Percentiles rank a stretch among this genome's conserved stretches.
phyloP scores from a whole-genome alignment of 2,113 vertebrate genomes.

The Cyanocitta stelleri region DNA sequence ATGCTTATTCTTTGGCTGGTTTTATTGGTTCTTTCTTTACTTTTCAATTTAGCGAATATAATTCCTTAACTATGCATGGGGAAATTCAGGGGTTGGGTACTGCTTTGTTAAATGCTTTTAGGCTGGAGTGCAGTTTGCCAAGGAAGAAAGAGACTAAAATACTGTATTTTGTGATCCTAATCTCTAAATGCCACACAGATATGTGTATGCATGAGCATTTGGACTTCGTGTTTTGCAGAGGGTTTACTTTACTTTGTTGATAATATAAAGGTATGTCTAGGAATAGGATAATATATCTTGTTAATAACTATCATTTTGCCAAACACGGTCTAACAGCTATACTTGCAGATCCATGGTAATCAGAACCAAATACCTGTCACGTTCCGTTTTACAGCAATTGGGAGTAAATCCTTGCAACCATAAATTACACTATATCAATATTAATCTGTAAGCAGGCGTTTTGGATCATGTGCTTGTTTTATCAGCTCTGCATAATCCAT shows the following conservation, averaged over 20 bases:
- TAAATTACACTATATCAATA: slow-evolving; percentile 59
- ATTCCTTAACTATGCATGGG: not conserved
- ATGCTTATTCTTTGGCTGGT: not conserved
- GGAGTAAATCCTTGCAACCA: slow-evolving; percentile 41
- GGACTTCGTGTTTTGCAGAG: slow-evolving; percentile 24
- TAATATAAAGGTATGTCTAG: slow-evolving; percentile 48
- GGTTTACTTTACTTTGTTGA: slow-evolving; percentile 53
- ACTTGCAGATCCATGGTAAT: slow-evolving; percentile 55
- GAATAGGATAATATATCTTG: slow-evolving; percentile 32
- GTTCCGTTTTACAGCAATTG: slow-evolving; percentile 60
- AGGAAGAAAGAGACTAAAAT: not conserved
- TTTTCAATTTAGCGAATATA: not conserved
- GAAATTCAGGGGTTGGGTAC: not conserved
- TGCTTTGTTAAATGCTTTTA: not conserved
- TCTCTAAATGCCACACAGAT: slow-evolving; percentile 18
- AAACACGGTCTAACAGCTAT: not conserved
- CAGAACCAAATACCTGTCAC: slow-evolving; percentile 62
- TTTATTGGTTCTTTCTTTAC: not conserved
- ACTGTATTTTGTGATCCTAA: slow-evolving; percentile 18
- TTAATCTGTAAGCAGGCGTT: slow-evolving; percentile 56
- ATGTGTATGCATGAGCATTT: not conserved
- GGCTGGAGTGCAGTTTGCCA: not conserved
- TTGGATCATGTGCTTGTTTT: slow-evolving; percentile 36
- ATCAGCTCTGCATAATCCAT: slow-evolving; percentile 58
- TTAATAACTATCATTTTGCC: slow-evolving; percentile 55